A percentile compares a stretch with the other conserved stretches of the same genome.
Conservation (phyloP, 2,113 vertebrate genomes). For the Otocyon megalotis region DNA sequence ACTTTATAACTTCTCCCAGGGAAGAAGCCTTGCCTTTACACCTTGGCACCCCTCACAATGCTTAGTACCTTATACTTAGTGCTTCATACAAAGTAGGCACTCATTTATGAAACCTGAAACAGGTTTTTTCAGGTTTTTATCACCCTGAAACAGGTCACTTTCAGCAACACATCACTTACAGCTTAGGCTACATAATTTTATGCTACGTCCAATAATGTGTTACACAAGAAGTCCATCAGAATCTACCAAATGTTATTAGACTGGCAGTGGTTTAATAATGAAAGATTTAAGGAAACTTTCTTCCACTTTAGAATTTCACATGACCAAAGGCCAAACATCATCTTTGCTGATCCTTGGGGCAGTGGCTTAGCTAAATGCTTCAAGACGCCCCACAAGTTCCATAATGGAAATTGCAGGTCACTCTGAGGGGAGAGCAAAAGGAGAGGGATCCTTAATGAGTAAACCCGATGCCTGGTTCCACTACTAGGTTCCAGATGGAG, state of each 20-base stretch:
- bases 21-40: neutral
- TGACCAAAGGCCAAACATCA: neutral
- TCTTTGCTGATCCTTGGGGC: neutral
- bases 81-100: neutral
- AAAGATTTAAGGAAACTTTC: neutral
- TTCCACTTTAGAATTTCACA: neutral
- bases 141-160: neutral
- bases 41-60: neutral
- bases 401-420: neutral
- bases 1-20: neutral
- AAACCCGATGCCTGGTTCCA: accelerated
- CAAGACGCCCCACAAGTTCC: neutral
- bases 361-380: slow-evolving; percentile 14
- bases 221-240: neutral
- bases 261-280: neutral
- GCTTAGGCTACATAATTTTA: neutral
- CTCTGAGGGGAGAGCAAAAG: neutral
- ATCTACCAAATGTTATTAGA: neutral
- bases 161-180: neutral
- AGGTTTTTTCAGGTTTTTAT: too few relatives aligned
- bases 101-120: neutral
- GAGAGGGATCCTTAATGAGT: neutral
- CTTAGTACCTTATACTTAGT: neutral
- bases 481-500: neutral
- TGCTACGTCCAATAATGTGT: neutral